Evolutionary conservation across 2,797 vertebrate genomes (phyloP).

Genomic region (Acanthurus leucopareius): DNA sequence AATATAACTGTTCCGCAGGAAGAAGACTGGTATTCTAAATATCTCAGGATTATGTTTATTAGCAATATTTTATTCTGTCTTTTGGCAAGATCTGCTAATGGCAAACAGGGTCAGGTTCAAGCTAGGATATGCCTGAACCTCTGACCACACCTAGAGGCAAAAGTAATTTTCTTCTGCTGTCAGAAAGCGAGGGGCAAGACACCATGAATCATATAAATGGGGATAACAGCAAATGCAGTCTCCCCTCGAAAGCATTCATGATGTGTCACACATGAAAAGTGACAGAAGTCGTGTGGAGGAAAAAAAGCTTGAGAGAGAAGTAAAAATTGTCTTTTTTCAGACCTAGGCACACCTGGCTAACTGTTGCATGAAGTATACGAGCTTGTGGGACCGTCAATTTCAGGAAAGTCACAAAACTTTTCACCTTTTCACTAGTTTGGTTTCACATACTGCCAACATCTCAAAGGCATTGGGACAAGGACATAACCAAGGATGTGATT

Average conservation of each 20-base stretch:
- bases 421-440: too few species aligned
- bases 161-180: neutral
- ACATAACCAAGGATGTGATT: too few species aligned
- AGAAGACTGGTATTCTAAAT: neutral
- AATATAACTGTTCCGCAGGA: constrained; percentile 20
- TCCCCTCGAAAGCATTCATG: neutral
- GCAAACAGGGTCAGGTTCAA: neutral
- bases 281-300: neutral
- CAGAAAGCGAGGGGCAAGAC: neutral
- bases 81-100: neutral
- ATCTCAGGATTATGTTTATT: neutral
- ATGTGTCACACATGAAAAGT: neutral
- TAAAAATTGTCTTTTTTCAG: neutral
- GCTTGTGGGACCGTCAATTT: neutral
- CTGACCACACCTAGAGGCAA: neutral
- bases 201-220: neutral
- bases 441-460: too few species aligned
- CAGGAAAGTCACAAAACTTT: too few species aligned
- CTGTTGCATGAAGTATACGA: neutral
- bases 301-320: neutral
- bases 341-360: neutral
- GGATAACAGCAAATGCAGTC: neutral
- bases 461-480: too few species aligned
- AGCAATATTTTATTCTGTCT: neutral
- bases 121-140: neutral